phyloP scores from a whole-genome alignment of 2,113 vertebrate species.

The Oreotragus oreotragus region DNA sequence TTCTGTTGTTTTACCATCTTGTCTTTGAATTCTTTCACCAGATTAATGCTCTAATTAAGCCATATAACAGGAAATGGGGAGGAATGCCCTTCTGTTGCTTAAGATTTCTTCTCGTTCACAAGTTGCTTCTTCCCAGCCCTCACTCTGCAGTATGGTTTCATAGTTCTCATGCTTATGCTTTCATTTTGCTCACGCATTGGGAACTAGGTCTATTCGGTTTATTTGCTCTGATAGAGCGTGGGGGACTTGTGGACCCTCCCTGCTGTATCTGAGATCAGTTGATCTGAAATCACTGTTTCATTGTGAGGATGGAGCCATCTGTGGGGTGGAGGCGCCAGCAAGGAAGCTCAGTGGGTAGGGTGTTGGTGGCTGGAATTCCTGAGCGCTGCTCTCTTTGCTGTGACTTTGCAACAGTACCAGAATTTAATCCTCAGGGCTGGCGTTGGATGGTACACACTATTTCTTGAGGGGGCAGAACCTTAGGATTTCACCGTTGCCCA shows the following conservation, averaged over 20 bases:
- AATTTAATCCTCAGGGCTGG: background rate
- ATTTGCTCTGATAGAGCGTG: background rate
- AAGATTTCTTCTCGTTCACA: background rate
- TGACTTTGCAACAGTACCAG: background rate
- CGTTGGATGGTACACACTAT: background rate
- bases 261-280: background rate
- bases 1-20: background rate
- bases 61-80: fast-evolving
- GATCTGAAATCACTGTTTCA: background rate
- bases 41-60: background rate
- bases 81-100: background rate
- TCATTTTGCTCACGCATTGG: background rate
- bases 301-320: background rate
- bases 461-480: background rate
- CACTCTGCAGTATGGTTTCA: background rate
- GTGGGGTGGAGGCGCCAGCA: background rate
- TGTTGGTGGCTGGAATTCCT: background rate
- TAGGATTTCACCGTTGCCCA: background rate
- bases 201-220: background rate
- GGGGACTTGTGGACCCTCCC: background rate
- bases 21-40: background rate
- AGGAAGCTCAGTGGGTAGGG: background rate
- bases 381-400: background rate
- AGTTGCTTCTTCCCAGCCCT: fast-evolving
- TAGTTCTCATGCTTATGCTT: background rate